A percentile compares a stretch with the other conserved stretches of the same genome.
phyloP scores from a whole-genome alignment of 2,113 vertebrate species.

The Cricetomys ansorgei region DNA sequence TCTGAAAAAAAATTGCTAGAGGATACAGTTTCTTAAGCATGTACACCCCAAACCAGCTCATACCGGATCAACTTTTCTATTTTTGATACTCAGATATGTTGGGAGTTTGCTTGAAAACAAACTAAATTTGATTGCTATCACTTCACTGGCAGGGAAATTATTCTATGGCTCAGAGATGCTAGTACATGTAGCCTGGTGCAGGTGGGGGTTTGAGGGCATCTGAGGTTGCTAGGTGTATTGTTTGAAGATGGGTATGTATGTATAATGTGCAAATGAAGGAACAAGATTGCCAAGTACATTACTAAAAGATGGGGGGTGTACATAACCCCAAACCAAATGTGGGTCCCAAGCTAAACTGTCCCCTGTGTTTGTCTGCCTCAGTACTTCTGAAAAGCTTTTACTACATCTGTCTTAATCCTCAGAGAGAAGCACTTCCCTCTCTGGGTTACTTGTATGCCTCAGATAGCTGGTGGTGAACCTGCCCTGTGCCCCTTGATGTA shows the following conservation, averaged over 20 bases:
- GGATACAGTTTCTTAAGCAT: not conserved
- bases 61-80: not conserved
- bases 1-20: not conserved
- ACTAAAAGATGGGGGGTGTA: not conserved
- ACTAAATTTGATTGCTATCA: not conserved
- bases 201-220: not conserved
- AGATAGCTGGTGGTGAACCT: not conserved
- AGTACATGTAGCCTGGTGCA: not conserved
- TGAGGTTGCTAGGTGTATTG: not conserved
- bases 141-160: not conserved
- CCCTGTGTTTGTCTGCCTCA: not conserved
- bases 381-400: conserved; percentile 2
- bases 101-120: not conserved
- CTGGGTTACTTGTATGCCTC: not conserved
- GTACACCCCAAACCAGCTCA: not conserved
- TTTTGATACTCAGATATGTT: not conserved
- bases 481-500: not conserved
- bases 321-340: not conserved
- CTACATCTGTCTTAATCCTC: not conserved
- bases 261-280: not conserved
- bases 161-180: not conserved
- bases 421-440: not conserved
- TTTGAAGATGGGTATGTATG: not conserved
- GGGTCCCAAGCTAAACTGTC: not conserved
- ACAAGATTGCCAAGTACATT: too few relatives aligned